A percentile compares a stretch with the other conserved stretches of the same genome.
These are phyloP conservation scores for Cygnus olor DNA, from an alignment of 2,797 vertebrate species.

Conservation along the genomic window DNA sequence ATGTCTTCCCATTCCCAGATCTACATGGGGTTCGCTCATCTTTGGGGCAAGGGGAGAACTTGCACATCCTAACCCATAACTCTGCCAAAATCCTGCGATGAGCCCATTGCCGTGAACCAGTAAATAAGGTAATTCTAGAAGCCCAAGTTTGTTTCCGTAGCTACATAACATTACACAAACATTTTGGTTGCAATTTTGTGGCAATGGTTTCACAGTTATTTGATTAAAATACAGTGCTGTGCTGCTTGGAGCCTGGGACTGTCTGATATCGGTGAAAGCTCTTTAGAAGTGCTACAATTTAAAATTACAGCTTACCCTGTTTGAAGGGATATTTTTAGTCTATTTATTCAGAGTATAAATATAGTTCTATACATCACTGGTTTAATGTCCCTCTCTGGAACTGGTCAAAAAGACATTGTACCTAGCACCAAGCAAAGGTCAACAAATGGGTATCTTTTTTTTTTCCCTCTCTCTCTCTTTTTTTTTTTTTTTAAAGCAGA, in stretches of 20 bases:
- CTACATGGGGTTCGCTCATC: background rate
- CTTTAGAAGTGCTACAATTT: conserved; percentile 70
- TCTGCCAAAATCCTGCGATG: conserved; percentile 19
- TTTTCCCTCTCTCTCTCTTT: accelerated
- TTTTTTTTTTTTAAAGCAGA: background rate
- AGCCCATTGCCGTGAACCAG: conserved; percentile 61
- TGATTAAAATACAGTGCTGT: conserved; percentile 71
- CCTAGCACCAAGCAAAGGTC: conserved; percentile 38
- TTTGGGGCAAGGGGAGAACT: background rate
- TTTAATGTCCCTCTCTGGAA: conserved; percentile 42
- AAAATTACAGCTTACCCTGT: conserved; percentile 73
- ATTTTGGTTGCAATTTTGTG: conserved; percentile 78
- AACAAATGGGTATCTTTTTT: conserved; percentile 14
- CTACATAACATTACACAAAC: conserved; percentile 84
- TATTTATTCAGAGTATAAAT: conserved; percentile 68
- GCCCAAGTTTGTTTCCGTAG: conserved; percentile 80
- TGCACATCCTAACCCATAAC: background rate
- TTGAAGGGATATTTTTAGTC: conserved; percentile 72
- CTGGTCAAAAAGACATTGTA: conserved; percentile 54
- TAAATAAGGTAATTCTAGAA: conserved; percentile 80
- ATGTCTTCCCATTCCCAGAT: background rate
- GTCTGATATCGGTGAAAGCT: conserved; percentile 69
- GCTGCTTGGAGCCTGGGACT: conserved; percentile 66
- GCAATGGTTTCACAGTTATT: conserved; percentile 77
- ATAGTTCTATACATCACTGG: conserved; percentile 60